Evolutionary conservation across 2,888 invertebrate genomes (phyloP), one percentile per base, ranked within the genome.

Genomic region (Entomobrya proxima): DNA sequence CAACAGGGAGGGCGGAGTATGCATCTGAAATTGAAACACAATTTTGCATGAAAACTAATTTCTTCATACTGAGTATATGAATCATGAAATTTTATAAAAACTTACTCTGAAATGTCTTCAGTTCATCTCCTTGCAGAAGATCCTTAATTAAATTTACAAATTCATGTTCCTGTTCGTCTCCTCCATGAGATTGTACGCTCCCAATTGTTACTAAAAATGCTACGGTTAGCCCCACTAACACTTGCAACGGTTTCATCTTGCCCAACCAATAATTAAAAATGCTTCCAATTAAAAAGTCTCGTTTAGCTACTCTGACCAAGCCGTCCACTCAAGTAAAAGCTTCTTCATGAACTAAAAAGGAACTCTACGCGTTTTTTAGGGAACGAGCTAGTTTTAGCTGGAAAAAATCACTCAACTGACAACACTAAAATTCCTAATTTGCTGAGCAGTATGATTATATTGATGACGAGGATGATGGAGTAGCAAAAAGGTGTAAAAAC

Each of bases 61-160:
- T 76, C 7, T 27, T 30, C 13, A 7, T 27, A 37, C 27, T 76
- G 40, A 44, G 27, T 61, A 9, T 27, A 78, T n/a, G 50, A 32
- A 40, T 58, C 3, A 58, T 24, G 21, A 21, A 64, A 35, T 72
- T 27, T 37, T 32, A 64, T 13, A 21, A 9, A 27, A 72, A 9
- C 90, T 88, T 86, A 90, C 90, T 88, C 79, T 89, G 89, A 74
- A 90, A 81, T 35, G 75, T 89, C 80, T 89, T 88, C n/a, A 90
- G 79, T 58, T 89, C 89, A 86, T 90, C 90, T 44, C 90, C 90
- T 79, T 90, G 88, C n/a, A 90, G 74, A 21, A 90, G 78, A 75
- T 89, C 87, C 69, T 90, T 88, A 32, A 90, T 80, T 35, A 90
- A 35, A 76, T 86, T 86, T 15, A 86, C 85, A 85, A 90, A 90